These are phyloP conservation scores for Rhinopomastus cyanomelas DNA, from an alignment of 2,113 vertebrate genomes.

Conservation along the genomic window DNA sequence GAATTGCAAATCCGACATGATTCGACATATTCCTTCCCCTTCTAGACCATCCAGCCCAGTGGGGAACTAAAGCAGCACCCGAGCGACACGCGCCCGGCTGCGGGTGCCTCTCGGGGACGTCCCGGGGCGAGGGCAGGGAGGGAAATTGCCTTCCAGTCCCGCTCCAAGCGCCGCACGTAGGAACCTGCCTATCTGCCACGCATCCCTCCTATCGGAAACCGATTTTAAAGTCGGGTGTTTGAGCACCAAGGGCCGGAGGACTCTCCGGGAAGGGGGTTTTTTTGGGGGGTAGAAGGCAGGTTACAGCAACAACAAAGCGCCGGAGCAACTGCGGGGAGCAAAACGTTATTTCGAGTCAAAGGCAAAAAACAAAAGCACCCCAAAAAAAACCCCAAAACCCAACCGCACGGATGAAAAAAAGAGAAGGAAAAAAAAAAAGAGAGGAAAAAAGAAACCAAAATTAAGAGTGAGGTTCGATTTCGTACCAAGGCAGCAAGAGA, in stretches of 20 bases:
- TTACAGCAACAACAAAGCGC: conserved; percentile 32
- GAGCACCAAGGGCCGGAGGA: background rate
- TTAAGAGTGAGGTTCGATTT: conserved; percentile 61
- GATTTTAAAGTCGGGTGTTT: background rate
- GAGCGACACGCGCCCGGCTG: background rate
- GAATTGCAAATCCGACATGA: conserved; percentile 69
- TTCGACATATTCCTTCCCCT: conserved; percentile 28
- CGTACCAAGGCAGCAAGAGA: conserved; percentile 68
- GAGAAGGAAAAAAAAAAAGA: background rate
- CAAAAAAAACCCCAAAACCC: background rate
- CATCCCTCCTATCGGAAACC: background rate
- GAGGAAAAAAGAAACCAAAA: background rate
- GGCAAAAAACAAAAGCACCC: conserved; percentile 10
- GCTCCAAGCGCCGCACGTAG: background rate
- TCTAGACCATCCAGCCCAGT: background rate
- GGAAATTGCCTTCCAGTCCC: background rate
- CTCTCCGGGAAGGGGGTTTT: background rate
- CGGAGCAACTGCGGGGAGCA: conserved; percentile 41
- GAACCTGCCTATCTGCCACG: background rate
- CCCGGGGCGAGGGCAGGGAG: background rate
- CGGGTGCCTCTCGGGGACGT: background rate
- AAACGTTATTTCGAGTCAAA: conserved; percentile 52
- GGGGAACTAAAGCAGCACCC: background rate
- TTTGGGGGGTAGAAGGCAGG: background rate
- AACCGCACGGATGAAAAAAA: background rate